Evolutionary conservation across 2,888 invertebrate genomes (phyloP), one percentile per base, ranked within the genome.

Genomic region (Euclidia mi): DNA sequence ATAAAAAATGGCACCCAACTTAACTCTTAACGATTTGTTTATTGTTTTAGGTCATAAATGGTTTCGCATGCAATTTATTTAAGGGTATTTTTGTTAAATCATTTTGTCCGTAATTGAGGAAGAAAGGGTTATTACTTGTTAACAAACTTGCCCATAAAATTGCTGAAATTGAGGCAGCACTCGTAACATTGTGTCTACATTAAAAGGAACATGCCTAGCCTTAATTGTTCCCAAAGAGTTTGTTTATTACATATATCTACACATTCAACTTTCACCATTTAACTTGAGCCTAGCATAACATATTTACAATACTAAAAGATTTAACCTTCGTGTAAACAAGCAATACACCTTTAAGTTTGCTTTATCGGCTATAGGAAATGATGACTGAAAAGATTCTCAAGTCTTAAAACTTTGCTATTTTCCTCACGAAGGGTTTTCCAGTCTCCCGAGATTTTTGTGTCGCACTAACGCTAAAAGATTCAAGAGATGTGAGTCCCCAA

Each of bases 321-420:
- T 56, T 15, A 25, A 28, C 28, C 20, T 3, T 25, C 20, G 20
- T 25, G 20, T 25, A 25, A 28, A 15, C 38, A 56, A 11, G 31
- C 10, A 31, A 53, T 38, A 38, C 47, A 64, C 64, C 60, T 70
- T 48, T 48, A 3, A 44, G 44, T 38, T 60, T 58, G 52, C 70
- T 61, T 67, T 63, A 65, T 70, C 57, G 51, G 47, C 42, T 60
- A 69, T 51, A 65, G 56, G 56, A 66, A 77, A 71, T 76, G 75
- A 78, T 68, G 76, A 78, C 71, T 65, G 56, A 44, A 65, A 73
- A 69, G 68, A 67, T 65, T 72, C 62, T 71, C 49, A 53, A 65
- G 60, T 61, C 66, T 76, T 67, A 70, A 76, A 80, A 80, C 69
- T 80, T 80, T 68, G 55, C 72, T 66, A 64, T 75, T 77, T 77